A percentile compares a stretch with the other conserved stretches of the same genome.
Evolutionary conservation across 2,113 vertebrate genomes (phyloP).

Genomic region (Glaucidium brasilianum): DNA sequence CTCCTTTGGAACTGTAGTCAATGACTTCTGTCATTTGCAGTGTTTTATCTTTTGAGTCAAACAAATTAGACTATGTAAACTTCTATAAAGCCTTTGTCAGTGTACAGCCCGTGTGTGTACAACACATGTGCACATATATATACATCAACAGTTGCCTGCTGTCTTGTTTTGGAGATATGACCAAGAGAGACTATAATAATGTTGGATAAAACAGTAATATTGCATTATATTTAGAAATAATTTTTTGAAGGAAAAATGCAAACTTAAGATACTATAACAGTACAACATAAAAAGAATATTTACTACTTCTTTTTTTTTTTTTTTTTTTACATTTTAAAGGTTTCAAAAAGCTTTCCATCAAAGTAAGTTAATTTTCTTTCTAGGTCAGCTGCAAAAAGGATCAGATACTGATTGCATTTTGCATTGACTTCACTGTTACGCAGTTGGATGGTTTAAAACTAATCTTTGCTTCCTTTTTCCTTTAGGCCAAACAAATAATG

Average conservation of each 20-base stretch:
- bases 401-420: not conserved
- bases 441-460: not conserved
- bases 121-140: not conserved
- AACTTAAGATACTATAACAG: not conserved
- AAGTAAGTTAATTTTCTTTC: not conserved
- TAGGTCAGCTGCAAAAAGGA: not conserved
- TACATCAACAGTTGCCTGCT: not conserved
- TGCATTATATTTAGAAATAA: not conserved
- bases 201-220: not conserved
- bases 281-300: not conserved
- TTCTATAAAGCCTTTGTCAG: not conserved
- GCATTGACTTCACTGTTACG: not conserved
- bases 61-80: not conserved
- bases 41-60: not conserved
- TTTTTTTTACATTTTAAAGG: not conserved
- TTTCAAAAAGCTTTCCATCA: not conserved
- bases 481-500: not conserved
- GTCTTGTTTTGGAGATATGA: not conserved
- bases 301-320: not conserved
- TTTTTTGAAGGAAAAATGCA: not conserved
- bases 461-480: not conserved
- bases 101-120: rapidly evolving
- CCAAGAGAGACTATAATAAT: not conserved
- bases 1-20: not conserved
- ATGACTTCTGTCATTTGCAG: not conserved